These are phyloP conservation scores for Caenorhabditis afra DNA, from an alignment of 2,888 invertebrate species.

Conservation along the genomic window DNA sequence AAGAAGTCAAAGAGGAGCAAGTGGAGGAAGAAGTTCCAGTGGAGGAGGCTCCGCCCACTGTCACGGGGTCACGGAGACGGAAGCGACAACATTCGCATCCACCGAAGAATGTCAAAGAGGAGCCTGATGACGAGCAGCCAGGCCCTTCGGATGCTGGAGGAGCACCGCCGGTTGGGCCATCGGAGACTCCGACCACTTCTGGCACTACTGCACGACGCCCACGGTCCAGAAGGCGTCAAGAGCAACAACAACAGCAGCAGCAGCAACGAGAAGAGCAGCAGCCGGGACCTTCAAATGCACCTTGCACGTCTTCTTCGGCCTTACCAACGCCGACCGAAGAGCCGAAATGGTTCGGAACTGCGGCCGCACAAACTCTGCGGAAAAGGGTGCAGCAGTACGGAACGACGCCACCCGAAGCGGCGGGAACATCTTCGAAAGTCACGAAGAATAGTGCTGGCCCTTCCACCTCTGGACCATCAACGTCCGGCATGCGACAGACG, in stretches of 20 bases:
- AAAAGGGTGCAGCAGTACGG: background rate
- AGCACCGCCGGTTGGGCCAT: background rate
- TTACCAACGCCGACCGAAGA: background rate
- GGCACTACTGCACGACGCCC: background rate
- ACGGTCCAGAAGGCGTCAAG: constrained; percentile 19
- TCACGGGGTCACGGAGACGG: background rate
- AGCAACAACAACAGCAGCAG: background rate
- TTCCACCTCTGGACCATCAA: background rate
- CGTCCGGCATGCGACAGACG: constrained; percentile 13
- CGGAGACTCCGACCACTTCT: background rate
- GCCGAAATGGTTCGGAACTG: constrained; percentile 2
- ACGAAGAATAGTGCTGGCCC: background rate
- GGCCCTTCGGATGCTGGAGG: no score
- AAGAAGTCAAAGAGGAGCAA: background rate
- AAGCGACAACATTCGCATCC: background rate
- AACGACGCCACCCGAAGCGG: background rate
- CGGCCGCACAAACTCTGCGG: constrained; percentile 2
- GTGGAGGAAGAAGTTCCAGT: background rate
- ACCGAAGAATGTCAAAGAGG: constrained; percentile 9
- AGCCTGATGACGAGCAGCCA: no score
- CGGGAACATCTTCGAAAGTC: no score
- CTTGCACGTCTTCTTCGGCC: background rate
- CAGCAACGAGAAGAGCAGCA: background rate
- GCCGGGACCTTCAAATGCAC: background rate
- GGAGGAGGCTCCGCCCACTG: background rate